phyloP scores from a whole-genome alignment of 2,888 invertebrate species.

The Alloscopus bannaensis region DNA sequence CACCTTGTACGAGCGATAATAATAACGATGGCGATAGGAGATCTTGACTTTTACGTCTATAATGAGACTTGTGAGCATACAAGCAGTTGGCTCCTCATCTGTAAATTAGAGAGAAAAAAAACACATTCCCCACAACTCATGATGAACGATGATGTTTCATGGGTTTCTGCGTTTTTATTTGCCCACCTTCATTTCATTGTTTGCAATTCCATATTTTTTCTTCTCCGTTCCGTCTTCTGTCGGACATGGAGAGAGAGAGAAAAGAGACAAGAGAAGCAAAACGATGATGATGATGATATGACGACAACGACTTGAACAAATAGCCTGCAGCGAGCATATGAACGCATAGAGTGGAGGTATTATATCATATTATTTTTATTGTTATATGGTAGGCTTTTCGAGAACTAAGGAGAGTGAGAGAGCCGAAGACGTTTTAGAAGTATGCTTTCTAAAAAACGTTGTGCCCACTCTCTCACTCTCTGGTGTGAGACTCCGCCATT shows the following conservation, averaged over 20 bases:
- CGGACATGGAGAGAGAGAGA: no score
- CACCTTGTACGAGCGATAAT: slow-evolving; percentile 52
- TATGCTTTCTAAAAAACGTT: no score
- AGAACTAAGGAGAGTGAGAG: no score
- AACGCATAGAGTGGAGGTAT: slow-evolving; percentile 49
- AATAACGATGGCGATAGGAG: slow-evolving; percentile 41
- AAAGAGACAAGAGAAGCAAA: slow-evolving; percentile 15
- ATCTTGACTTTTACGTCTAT: slow-evolving; percentile 35
- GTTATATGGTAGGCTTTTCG: no score
- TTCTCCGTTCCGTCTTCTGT: slow-evolving; percentile 10
- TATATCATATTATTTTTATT: slow-evolving; percentile 53
- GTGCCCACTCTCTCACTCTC: no score
- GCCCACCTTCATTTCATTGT: background rate
- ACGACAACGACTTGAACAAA: slow-evolving; percentile 56
- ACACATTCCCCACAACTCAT: no score
- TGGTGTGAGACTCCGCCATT: no score
- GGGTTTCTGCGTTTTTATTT: slow-evolving; percentile 1
- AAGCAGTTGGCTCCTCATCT: no score
- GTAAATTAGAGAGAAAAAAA: no score
- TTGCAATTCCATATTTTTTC: slow-evolving; percentile 36
- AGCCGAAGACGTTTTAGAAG: no score
- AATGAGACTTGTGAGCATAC: slow-evolving; percentile 32
- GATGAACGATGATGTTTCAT: slow-evolving; percentile 4
- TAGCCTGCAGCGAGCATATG: slow-evolving; percentile 54
- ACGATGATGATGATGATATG: slow-evolving; percentile 27